A percentile compares a stretch with the other conserved stretches of the same genome.
These are phyloP conservation scores for Xiphophorus maculatus DNA, from an alignment of 2,113 vertebrate species.

Conservation along the genomic window DNA sequence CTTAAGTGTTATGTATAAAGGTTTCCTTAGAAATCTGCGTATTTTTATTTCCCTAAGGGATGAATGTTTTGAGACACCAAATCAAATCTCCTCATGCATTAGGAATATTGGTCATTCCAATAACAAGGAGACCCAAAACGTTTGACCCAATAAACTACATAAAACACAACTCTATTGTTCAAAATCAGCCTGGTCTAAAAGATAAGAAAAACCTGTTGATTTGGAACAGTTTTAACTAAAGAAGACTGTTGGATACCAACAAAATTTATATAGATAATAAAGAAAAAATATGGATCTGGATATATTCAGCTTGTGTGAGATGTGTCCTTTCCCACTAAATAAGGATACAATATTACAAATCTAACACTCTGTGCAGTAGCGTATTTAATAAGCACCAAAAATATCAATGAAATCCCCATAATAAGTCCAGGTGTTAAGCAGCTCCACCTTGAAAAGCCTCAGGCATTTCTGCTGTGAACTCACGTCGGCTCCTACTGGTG, in stretches of 20 bases:
- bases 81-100: background rate
- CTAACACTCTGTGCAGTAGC: background rate
- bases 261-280: too few relatives aligned
- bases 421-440: constrained; percentile 25
- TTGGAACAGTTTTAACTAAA: too few relatives aligned
- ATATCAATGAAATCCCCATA: background rate
- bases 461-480: constrained; percentile 50
- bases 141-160: background rate
- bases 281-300: too few relatives aligned
- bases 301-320: background rate
- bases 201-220: too few relatives aligned
- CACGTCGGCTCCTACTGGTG: constrained; percentile 75
- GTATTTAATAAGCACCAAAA: background rate
- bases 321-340: background rate
- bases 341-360: background rate
- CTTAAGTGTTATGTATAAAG: background rate
- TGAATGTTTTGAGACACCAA: background rate
- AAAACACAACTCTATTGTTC: background rate
- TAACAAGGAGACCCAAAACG: background rate
- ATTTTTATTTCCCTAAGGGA: background rate
- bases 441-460: constrained; percentile 19
- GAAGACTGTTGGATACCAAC: too few relatives aligned
- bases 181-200: background rate
- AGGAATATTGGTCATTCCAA: too few relatives aligned
- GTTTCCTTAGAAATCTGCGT: background rate